Conservation (phyloP, 2,797 vertebrate genomes). For the Lateolabrax maculatus region DNA sequence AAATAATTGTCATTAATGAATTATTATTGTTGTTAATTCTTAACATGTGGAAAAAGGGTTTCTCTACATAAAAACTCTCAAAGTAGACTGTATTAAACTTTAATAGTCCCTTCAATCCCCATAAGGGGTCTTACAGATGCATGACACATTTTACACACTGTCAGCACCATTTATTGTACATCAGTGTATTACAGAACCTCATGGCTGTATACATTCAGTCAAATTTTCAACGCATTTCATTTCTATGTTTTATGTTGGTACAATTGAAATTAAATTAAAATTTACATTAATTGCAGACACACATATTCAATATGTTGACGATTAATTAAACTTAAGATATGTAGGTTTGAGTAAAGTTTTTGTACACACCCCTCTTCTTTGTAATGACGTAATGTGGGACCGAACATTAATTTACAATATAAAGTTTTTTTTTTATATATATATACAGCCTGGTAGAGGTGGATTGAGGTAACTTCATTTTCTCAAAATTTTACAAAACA, state of each 20-base stretch:
- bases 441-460: background rate
- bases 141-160: background rate
- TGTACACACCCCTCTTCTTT: background rate
- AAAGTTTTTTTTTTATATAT: background rate
- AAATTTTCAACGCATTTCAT: background rate
- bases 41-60: background rate
- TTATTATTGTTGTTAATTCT: background rate
- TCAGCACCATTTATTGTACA: background rate
- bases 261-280: background rate
- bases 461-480: background rate
- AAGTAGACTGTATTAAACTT: background rate
- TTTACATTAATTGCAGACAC: background rate
- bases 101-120: constrained; percentile 4
- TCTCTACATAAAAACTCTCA: background rate
- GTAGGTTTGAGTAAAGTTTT: background rate
- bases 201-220: background rate
- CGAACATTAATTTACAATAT: background rate
- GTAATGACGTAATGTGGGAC: background rate
- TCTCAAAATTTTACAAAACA: background rate
- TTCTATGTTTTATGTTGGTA: background rate
- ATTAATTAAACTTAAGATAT: background rate
- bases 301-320: background rate
- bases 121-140: background rate
- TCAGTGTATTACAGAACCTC: background rate
- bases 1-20: background rate